Percentiles rank a stretch among this genome's conserved stretches.
Evolutionary conservation across 2,888 invertebrate species (phyloP).

Genomic region (Calliscelio sp.): DNA sequence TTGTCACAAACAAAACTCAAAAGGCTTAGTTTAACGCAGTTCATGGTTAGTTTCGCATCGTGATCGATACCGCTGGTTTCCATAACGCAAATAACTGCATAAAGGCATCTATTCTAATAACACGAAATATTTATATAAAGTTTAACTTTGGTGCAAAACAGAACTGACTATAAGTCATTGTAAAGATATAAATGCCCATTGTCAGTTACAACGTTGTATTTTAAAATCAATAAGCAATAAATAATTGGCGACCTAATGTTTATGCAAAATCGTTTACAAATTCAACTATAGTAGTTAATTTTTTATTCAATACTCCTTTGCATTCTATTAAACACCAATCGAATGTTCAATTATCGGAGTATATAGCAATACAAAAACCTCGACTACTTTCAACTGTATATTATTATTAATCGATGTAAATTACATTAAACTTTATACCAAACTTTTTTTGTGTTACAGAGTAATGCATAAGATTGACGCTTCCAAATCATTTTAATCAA

Average conservation of each 20-base stretch:
- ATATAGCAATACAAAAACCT: too few relatives aligned
- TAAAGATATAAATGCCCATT: conserved; percentile 48
- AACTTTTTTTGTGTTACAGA: too few relatives aligned
- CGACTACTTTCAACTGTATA: too few relatives aligned
- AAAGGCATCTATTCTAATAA: conserved; percentile 33
- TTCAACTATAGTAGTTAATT: conserved; percentile 32
- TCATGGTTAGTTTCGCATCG: conserved; percentile 39
- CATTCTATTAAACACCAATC: conserved; percentile 18
- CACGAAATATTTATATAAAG: conserved; percentile 54
- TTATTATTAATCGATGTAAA: too few relatives aligned
- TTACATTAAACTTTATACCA: too few relatives aligned
- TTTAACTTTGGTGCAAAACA: conserved; percentile 54
- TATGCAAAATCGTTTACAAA: conserved; percentile 16
- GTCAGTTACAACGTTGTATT: conserved; percentile 57
- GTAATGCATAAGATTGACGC: too few relatives aligned
- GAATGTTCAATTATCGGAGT: background rate
- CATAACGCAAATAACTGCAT: conserved; percentile 41
- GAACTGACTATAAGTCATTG: conserved; percentile 58
- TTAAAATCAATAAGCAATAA: conserved; percentile 47
- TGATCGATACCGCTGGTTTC: conserved; percentile 43
- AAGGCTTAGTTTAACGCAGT: conserved; percentile 39
- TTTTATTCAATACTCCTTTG: conserved; percentile 40
- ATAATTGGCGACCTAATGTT: conserved; percentile 43
- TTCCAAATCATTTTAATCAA: too few relatives aligned
- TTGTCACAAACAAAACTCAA: conserved; percentile 50